Evolutionary conservation across 2,797 vertebrate species (phyloP), one percentile per base, ranked within the genome.

Genomic region (Pempheris klunzingeri): DNA sequence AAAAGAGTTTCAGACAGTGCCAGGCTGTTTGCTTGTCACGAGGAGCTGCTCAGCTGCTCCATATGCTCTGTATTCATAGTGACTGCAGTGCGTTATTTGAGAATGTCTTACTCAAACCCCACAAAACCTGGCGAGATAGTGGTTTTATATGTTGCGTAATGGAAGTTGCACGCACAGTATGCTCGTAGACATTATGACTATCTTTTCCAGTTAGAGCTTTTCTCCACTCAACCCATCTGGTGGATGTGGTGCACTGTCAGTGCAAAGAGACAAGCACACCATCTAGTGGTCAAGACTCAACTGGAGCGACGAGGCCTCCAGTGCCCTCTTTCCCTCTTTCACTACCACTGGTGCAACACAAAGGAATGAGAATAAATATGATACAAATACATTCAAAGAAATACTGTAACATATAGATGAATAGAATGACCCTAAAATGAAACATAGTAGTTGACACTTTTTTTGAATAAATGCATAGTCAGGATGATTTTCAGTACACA

Each of bases 211-310:
- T 67, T 39, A 53, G 44, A 74, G 71, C 63, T 72, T 63, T 66
- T 77, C 66, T 66, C 46, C 44, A 57, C 49, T 83, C 84, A 66
- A 49, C 70, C 50, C 74, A 74, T 82, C 79, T 76, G 71, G 47
- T 58, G 54, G 57, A 61, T 76, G 38, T 38, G 7, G 14, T 55
- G 50, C 38, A 39, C 18, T 47, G 18, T 46, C 36, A 69, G 41
- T 50, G 81, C 39, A 57, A 88, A 91, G 87, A 85, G 83, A 83
- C 90, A 86, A 91, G 83, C 66, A 78, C 87, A 83, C 92, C 93
- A 93, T 91, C 93, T 94, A 93, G 93, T 94, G 93, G 92, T 74
- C 9, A 28, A 70, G 41, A 68, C 39, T 81, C 55, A 71, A 83
- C 50, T 78, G 38, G 55, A 88, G 49, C 2, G 2, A 3, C 60